Percentiles rank a stretch among this genome's conserved stretches.
These are phyloP conservation scores for Macropis europaea DNA, from an alignment of 2,888 invertebrate species.

Conservation along the genomic window DNA sequence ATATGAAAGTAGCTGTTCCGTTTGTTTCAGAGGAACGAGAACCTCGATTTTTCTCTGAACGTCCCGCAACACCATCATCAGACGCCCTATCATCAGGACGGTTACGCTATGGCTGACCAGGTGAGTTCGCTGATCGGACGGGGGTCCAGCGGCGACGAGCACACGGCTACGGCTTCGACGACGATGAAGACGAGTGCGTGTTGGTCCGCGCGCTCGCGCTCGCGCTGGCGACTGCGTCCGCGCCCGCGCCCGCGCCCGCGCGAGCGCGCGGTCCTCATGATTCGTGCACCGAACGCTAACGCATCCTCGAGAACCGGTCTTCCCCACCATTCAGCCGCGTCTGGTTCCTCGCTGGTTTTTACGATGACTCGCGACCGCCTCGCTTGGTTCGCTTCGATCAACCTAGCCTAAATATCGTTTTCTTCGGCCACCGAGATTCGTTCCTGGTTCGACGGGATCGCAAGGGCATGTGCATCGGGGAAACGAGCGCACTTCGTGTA, in stretches of 20 bases:
- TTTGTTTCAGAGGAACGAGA: constrained; percentile 88
- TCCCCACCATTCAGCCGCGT: constrained; percentile 2
- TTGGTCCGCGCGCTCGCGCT: no score
- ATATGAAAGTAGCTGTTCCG: background rate
- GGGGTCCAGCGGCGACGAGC: no score
- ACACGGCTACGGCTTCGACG: no score
- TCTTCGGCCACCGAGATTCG: no score
- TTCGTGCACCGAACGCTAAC: background rate
- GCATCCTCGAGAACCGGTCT: constrained; percentile 17
- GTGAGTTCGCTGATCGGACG: constrained; percentile 80
- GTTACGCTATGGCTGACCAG: constrained; percentile 90
- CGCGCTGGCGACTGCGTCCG: no score
- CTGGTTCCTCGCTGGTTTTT: constrained; percentile 9
- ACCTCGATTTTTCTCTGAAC: constrained; percentile 87
- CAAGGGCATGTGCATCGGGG: no score
- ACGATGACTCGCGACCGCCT: background rate
- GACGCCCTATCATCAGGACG: constrained; percentile 83
- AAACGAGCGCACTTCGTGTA: no score
- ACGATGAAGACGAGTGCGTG: no score
- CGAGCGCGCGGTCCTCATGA: background rate
- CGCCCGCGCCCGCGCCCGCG: no score
- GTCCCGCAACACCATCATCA: constrained; percentile 82
- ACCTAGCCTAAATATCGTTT: background rate
- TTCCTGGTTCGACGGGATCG: no score
- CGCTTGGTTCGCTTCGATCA: background rate